These are phyloP conservation scores for Charina bottae DNA, from an alignment of 2,113 vertebrate genomes.

Conservation along the genomic window DNA sequence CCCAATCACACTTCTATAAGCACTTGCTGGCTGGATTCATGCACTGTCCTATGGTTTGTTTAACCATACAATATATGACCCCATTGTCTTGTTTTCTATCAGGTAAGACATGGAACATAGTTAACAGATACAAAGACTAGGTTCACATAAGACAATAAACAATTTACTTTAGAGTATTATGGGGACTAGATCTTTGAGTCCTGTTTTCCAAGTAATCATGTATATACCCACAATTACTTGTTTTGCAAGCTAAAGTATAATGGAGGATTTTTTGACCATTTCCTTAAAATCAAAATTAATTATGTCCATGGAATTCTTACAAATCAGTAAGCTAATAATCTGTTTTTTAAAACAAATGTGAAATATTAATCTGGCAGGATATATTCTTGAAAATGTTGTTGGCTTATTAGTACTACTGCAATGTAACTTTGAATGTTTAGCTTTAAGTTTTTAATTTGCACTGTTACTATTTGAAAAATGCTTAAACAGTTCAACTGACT, in stretches of 20 bases:
- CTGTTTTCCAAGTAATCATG: neutral
- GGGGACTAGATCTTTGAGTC: neutral
- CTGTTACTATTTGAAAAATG: neutral
- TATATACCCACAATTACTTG: neutral
- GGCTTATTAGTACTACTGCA: neutral
- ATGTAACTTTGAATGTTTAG: neutral
- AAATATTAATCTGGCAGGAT: neutral
- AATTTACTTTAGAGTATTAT: neutral
- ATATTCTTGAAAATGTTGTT: neutral
- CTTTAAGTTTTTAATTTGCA: neutral
- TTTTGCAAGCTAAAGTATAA: neutral
- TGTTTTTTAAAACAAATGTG: neutral
- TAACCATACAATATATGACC: neutral
- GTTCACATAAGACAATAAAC: neutral
- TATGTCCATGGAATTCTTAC: neutral
- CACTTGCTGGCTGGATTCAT: neutral
- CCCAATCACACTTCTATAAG: neutral
- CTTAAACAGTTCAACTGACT: neutral
- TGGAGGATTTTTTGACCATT: neutral
- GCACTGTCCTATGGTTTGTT: neutral
- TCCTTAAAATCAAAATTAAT: conserved; percentile 2
- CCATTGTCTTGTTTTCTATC: neutral
- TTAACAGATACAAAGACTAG: neutral
- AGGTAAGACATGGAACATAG: neutral
- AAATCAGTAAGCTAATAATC: neutral